Conservation (phyloP, 2,797 vertebrate species). For the Stomatorhinus walkeri region DNA sequence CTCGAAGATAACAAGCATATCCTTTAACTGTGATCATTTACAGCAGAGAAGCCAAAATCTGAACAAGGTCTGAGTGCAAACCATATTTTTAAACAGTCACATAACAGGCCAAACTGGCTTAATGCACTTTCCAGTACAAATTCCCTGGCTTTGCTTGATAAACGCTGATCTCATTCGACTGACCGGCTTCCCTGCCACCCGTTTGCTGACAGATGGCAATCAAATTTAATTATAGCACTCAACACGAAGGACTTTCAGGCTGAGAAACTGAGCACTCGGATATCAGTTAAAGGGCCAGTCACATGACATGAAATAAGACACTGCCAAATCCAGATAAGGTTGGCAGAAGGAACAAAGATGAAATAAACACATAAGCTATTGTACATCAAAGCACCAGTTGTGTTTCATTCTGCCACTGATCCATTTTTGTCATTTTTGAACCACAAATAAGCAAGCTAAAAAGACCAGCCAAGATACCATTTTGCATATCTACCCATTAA, state of each 20-base stretch:
- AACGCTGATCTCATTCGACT: neutral
- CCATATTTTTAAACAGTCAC: neutral
- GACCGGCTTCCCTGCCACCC: neutral
- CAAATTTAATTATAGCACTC: constrained; percentile 1
- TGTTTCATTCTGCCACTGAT: neutral
- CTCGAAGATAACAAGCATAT: neutral
- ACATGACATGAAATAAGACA: neutral
- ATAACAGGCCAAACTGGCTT: neutral
- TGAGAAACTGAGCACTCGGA: neutral
- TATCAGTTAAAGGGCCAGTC: neutral
- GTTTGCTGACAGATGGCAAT: neutral
- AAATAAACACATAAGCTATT: neutral
- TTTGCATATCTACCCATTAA: neutral
- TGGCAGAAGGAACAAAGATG: neutral
- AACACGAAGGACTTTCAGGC: neutral
- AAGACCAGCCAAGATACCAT: neutral
- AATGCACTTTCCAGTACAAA: neutral
- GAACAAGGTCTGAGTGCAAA: neutral
- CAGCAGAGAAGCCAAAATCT: neutral
- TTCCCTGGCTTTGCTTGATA: neutral
- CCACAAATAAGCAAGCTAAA: neutral
- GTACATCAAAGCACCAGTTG: neutral
- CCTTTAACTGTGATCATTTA: neutral
- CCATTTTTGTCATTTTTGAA: neutral
- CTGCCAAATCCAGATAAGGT: neutral